These are phyloP conservation scores for Phataginus tetradactyla DNA, from an alignment of 2,797 vertebrate genomes.

Conservation along the genomic window DNA sequence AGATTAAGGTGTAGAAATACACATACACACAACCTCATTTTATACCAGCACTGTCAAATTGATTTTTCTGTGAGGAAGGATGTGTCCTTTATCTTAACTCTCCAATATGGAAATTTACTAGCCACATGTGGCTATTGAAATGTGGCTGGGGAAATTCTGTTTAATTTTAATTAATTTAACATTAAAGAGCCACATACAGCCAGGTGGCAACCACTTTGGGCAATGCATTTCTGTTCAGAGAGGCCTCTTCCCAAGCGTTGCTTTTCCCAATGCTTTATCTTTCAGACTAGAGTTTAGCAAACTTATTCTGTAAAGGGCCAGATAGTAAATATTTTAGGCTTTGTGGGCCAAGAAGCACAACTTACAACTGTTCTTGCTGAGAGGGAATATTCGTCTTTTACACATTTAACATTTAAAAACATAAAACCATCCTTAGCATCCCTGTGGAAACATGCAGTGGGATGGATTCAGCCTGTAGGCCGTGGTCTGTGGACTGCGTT, in stretches of 20 bases:
- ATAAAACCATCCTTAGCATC: neutral
- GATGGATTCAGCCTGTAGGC: neutral
- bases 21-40: neutral
- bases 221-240: accelerated
- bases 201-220: neutral
- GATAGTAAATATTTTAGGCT: slow-evolving; percentile 34
- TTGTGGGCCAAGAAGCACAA: slow-evolving; percentile 20
- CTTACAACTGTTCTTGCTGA: neutral
- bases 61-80: neutral
- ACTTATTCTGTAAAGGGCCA: neutral
- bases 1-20: neutral
- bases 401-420: neutral
- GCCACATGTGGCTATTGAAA: neutral
- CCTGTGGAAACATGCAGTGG: neutral
- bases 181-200: neutral
- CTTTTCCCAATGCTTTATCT: neutral
- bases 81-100: neutral
- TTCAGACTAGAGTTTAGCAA: neutral
- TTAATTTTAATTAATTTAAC: neutral
- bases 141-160: neutral
- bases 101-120: neutral
- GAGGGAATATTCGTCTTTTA: neutral
- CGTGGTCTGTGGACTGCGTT: neutral
- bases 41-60: neutral
- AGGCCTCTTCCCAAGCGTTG: neutral